Evolutionary conservation across 1,140 invertebrate genomes (phyloP).

Genomic region (Atopsyche davidsoni): DNA sequence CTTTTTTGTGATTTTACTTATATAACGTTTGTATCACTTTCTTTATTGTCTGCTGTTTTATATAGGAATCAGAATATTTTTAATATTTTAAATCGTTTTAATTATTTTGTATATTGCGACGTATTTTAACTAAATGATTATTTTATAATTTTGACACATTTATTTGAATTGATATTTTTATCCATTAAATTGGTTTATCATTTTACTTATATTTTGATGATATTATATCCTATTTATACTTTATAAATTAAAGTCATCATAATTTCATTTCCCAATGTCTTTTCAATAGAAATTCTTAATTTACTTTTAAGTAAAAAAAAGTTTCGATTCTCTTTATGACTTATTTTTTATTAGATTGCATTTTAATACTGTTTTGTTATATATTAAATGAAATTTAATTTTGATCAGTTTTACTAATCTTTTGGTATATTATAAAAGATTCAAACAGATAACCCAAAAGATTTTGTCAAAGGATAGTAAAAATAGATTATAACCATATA

Average conservation of each 20-base stretch:
- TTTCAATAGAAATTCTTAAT: conserved; percentile 3
- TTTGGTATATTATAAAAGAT: conserved; percentile 4
- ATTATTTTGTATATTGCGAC: neutral
- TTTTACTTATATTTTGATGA: too few relatives aligned
- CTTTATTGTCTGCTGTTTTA: neutral
- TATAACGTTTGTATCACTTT: neutral
- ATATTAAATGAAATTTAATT: neutral
- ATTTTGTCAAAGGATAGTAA: neutral
- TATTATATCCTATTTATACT: neutral
- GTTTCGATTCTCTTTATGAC: neutral
- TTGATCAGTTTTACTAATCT: neutral
- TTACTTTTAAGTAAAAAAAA: neutral
- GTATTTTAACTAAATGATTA: neutral
- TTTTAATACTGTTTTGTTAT: neutral
- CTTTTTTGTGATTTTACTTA: conserved; percentile 6
- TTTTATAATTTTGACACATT: neutral
- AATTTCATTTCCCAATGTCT: conserved; percentile 5
- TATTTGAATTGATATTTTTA: neutral
- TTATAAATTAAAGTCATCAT: neutral
- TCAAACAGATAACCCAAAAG: neutral
- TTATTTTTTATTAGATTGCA: neutral
- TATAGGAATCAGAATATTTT: neutral
- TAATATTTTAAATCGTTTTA: neutral
- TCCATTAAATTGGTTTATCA: too few relatives aligned
- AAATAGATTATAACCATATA: conserved; percentile 2